Conservation (phyloP, 1,140 invertebrate species). For the Drosophila littoralis region DNA sequence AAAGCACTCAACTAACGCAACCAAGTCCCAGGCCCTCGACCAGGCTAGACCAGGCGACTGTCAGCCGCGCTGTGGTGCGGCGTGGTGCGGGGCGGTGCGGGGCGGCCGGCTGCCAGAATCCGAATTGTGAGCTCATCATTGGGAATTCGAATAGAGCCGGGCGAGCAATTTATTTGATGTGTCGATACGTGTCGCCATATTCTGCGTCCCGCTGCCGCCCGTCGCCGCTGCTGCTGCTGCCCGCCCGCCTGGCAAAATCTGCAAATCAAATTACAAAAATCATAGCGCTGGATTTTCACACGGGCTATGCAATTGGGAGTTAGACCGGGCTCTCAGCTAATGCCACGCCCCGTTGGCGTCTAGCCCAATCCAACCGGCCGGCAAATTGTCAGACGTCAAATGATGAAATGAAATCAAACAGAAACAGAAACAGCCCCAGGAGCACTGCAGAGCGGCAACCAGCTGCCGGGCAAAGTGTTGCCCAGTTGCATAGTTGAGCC, state of each 20-base stretch:
- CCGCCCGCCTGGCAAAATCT: slow-evolving; percentile 54
- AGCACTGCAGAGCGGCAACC: slow-evolving; percentile 1
- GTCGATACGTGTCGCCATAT: slow-evolving; percentile 64
- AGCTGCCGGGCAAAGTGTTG: slow-evolving; percentile 4
- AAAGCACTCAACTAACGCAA: slow-evolving; percentile 69
- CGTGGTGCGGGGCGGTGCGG: background rate
- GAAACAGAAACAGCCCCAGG: slow-evolving; percentile 47
- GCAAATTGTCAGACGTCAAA: slow-evolving; percentile 80
- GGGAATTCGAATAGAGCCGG: slow-evolving; percentile 52
- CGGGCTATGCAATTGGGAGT: slow-evolving; percentile 66
- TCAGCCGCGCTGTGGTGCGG: background rate
- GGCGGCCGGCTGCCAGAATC: slow-evolving; percentile 16
- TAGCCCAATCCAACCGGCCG: slow-evolving; percentile 51
- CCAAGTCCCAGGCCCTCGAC: slow-evolving; percentile 44
- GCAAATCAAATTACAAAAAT: slow-evolving; percentile 83
- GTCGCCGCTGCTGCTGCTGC: background rate
- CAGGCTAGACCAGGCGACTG: slow-evolving; percentile 1
- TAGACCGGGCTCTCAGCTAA: background rate
- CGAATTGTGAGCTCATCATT: slow-evolving; percentile 58
- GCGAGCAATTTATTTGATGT: slow-evolving; percentile 71
- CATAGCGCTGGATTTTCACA: slow-evolving; percentile 80
- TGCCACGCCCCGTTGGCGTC: slow-evolving; percentile 12
- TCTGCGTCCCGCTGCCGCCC: background rate
- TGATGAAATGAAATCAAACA: slow-evolving; percentile 81
- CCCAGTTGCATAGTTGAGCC: background rate